Percentiles rank a stretch among this genome's conserved stretches.
Evolutionary conservation across 53 echinoderm and acorn worm species (phyloP).

Genomic region (Glandiceps talaboti): DNA sequence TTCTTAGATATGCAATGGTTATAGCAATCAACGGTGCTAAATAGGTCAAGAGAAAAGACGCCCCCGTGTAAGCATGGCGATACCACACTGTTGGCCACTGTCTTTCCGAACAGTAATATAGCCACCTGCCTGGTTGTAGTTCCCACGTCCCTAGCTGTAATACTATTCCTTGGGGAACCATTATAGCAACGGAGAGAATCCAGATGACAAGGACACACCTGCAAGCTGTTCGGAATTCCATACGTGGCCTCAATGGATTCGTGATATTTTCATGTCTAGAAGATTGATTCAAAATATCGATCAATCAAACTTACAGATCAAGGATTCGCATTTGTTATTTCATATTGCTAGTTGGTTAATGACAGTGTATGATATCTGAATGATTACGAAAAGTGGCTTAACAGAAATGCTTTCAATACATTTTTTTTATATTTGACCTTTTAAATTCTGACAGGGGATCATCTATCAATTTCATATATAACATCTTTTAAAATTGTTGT

Average conservation of each 20-base stretch:
- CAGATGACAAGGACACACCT: not conserved
- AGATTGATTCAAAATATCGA: no score
- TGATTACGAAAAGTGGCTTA: no score
- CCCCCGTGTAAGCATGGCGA: not conserved
- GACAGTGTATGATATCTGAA: no score
- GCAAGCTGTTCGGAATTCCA: not conserved
- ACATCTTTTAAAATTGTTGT: no score
- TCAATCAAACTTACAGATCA: no score
- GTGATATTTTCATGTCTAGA: not conserved
- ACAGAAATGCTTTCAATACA: no score
- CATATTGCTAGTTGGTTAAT: no score
- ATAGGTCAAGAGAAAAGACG: not conserved
- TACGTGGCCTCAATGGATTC: not conserved
- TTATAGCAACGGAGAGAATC: not conserved
- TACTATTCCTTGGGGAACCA: not conserved
- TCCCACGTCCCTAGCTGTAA: not conserved
- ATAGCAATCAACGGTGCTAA: not conserved
- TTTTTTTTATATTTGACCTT: no score
- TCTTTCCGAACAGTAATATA: not conserved
- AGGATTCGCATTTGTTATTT: no score
- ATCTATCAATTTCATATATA: no score
- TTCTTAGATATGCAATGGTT: not conserved
- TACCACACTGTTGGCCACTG: not conserved
- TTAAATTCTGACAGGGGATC: no score
- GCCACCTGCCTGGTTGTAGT: not conserved